A percentile compares a stretch with the other conserved stretches of the same genome.
phyloP scores from a whole-genome alignment of 2,888 invertebrate species.

The Odiellus spinosus region DNA sequence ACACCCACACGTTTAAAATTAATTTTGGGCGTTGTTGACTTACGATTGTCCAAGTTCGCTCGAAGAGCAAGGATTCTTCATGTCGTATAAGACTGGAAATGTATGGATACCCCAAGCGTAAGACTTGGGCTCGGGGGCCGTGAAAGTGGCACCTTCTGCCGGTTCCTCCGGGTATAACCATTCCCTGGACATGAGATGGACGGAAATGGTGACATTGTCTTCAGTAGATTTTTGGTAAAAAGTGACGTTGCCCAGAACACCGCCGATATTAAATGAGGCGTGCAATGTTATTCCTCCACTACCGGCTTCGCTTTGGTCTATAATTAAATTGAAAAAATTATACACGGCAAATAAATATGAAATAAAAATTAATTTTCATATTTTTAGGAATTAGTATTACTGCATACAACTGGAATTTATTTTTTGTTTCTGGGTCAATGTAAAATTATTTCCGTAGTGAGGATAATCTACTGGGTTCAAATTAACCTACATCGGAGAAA shows the following conservation, averaged over 20 bases:
- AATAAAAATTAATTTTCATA: no score
- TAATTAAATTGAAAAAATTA: conserved; percentile 14
- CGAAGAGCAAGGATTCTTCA: conserved; percentile 16
- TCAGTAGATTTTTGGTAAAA: conserved; percentile 14
- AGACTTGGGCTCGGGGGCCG: conserved; percentile 8
- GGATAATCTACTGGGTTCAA: no score
- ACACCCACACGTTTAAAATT: background rate
- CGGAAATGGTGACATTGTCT: conserved; percentile 14
- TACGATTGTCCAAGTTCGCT: conserved; percentile 18
- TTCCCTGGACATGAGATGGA: conserved; percentile 13
- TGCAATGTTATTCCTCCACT: conserved; percentile 7
- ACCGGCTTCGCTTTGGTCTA: conserved; percentile 7
- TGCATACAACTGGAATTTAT: no score
- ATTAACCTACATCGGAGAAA: no score
- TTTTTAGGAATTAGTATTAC: no score
- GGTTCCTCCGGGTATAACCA: no score
- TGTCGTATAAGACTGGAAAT: conserved; percentile 40
- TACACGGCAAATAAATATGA: conserved; percentile 4
- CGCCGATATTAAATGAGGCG: conserved; percentile 18
- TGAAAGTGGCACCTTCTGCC: no score
- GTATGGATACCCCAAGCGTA: conserved; percentile 19
- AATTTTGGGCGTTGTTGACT: conserved; percentile 8
- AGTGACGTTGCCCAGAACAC: conserved; percentile 19
- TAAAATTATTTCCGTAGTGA: no score
- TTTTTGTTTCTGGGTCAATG: no score